Base-by-base conservation (phyloP, 2,113 vertebrate species). In the Microcebus lehilahytsara region DNA sequence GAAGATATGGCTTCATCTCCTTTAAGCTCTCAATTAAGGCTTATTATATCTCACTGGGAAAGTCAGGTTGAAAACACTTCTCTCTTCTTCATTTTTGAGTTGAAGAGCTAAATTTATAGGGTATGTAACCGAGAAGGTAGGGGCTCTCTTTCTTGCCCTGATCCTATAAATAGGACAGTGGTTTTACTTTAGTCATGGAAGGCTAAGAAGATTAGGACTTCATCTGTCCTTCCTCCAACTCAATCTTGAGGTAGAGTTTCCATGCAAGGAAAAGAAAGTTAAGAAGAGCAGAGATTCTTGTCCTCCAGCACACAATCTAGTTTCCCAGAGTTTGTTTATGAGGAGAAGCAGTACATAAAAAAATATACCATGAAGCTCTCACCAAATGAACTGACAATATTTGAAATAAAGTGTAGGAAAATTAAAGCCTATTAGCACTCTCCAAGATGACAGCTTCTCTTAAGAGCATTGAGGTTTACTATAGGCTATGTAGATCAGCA, bases 181-280 rank as follows among this genome's bases (percentile, higher is more conserved):
- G 5, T 1, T 71, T 9, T 80, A 14, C 27, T 13, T 34, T 10
- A 34, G 10, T 8, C 2, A 7, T 27, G 9, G 6, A 89, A 94
- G 12, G 10, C 34, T 62, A 9, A 75, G 30, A 58, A 46, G 42
- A 30, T 6, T 93, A 62, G 3, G 22, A 6, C 17, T 67, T 37
- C 22, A 66, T 0, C 9, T 4, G 46, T 13, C 2, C 1, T 72
- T 51, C 14, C 1, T 6, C 9, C 14, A 66, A 22, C 6, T 89
- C 14, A 89, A 0, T 56, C 27, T 91, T 67, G 46, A 11, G 17
- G n/a, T 12, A 25, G 14, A 53, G 8, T 1, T 84, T 85, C 5
- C 30, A 16, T 23, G 13, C 1, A 14, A 37, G 19, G 30, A 67
- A 11, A 17, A 40, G 5, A 2, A 86, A 60, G 11, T 8, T 16